Conservation (phyloP, 2,888 invertebrate genomes). For the Andricus curvator region DNA sequence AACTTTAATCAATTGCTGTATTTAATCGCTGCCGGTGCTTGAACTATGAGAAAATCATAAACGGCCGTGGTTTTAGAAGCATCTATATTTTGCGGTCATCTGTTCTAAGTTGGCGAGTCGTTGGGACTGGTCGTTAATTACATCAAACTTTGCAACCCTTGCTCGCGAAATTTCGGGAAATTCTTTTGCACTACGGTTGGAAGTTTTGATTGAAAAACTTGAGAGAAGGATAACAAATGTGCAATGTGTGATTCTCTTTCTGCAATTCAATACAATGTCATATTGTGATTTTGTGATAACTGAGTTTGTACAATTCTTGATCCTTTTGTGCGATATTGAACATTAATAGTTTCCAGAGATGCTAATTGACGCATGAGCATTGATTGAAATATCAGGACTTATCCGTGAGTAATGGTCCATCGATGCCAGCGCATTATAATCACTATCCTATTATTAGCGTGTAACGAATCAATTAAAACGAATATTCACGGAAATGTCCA, state of each 20-base stretch:
- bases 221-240: background rate
- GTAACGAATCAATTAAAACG: constrained; percentile 20
- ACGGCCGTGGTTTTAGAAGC: constrained; percentile 29
- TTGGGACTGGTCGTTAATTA: constrained; percentile 15
- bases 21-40: constrained; percentile 24
- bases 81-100: constrained; percentile 26
- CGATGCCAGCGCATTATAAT: constrained; percentile 15
- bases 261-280: no score
- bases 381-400: constrained; percentile 25
- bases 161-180: background rate
- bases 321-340: background rate
- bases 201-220: background rate
- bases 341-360: background rate
- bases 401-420: constrained; percentile 19
- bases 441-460: constrained; percentile 19
- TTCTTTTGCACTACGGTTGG: background rate
- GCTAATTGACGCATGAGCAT: background rate
- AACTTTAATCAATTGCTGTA: constrained; percentile 38
- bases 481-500: constrained; percentile 28
- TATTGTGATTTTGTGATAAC: background rate
- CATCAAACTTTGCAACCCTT: background rate
- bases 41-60: constrained; percentile 35
- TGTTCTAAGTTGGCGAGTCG: constrained; percentile 21
- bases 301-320: background rate
- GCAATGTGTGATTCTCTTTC: background rate